phyloP scores from a whole-genome alignment of 1,140 invertebrate genomes.

The Aphis gossypii region DNA sequence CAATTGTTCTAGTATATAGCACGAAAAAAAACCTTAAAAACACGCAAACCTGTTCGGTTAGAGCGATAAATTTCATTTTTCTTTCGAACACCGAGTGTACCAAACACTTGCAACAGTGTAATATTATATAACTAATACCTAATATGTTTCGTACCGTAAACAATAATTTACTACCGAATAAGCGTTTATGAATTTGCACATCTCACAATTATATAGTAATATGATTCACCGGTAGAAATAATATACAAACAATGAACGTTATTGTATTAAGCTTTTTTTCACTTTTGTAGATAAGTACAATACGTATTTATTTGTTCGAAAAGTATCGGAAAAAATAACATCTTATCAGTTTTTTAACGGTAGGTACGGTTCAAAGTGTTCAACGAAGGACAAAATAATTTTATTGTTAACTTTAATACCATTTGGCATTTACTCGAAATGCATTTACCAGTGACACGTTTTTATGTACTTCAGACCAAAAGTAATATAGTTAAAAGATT shows the following conservation, averaged over 20 bases:
- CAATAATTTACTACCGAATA: not conserved
- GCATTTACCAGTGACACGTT: not conserved
- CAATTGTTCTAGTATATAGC: not conserved
- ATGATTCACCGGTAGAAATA: not conserved
- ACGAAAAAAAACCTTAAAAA: not conserved
- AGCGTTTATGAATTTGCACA: not conserved
- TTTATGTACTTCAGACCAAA: not conserved
- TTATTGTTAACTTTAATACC: constrained; percentile 26
- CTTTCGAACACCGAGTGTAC: not conserved
- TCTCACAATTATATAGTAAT: not conserved
- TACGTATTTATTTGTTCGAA: constrained; percentile 12
- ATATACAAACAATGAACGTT: not conserved
- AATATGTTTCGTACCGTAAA: not conserved
- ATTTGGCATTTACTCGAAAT: not conserved
- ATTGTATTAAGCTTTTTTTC: not conserved
- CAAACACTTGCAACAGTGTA: not conserved
- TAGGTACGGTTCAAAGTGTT: not conserved
- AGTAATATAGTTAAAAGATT: constrained; percentile 6
- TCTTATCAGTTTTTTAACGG: not conserved
- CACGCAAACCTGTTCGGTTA: not conserved
- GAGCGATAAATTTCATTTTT: not conserved
- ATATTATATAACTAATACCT: not conserved
- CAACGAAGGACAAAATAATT: not conserved
- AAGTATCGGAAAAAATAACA: not conserved
- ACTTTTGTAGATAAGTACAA: not conserved